phyloP scores from a whole-genome alignment of 2,113 vertebrate genomes.

The Danionella cerebrum region DNA sequence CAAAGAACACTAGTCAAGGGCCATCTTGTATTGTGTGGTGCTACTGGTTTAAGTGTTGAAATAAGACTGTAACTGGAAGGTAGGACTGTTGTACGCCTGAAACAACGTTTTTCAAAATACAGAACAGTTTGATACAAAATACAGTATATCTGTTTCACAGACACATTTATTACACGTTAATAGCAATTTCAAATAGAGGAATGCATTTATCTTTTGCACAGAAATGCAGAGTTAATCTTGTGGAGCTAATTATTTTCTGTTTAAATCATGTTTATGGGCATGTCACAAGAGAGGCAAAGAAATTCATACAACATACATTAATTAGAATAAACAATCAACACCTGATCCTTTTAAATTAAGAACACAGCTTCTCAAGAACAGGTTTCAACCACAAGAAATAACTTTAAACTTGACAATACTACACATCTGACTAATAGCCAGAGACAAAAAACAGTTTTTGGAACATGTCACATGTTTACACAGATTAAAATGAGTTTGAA shows the following conservation, averaged over 20 bases:
- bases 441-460: conserved; percentile 35
- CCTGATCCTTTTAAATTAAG: conserved; percentile 31
- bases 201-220: conserved; percentile 8
- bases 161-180: conserved; percentile 32
- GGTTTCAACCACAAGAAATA: conserved; percentile 17
- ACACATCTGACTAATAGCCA: background rate
- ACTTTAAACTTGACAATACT: conserved; percentile 9
- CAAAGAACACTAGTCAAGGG: too few species aligned
- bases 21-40: too few species aligned
- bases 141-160: too few species aligned
- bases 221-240: background rate
- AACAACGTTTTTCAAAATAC: too few species aligned
- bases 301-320: background rate
- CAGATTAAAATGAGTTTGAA: background rate
- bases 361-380: conserved; percentile 20
- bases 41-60: too few species aligned
- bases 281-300: background rate
- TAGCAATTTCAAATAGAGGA: conserved; percentile 18
- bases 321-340: conserved; percentile 18
- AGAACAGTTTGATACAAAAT: too few species aligned
- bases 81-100: too few species aligned
- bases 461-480: background rate
- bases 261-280: background rate
- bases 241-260: background rate
- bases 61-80: too few species aligned